Conservation (phyloP, 37 sponge, comb jelly and placozoan genomes). For the Cliona cf. orientalis region DNA sequence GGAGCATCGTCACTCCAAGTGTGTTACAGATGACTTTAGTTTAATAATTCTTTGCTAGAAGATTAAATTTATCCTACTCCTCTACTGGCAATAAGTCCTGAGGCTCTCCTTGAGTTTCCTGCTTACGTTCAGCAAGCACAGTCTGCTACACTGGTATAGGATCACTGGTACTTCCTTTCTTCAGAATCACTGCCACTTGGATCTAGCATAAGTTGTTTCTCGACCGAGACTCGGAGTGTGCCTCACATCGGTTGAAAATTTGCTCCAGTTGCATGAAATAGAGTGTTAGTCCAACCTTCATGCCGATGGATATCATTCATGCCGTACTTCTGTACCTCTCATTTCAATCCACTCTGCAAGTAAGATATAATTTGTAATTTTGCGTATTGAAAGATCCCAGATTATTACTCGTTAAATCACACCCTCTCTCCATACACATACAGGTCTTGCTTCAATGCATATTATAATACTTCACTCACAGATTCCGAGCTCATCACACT, state of each 20-base stretch:
- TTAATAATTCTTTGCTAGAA: too few relatives aligned
- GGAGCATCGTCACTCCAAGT: not conserved
- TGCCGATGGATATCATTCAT: conserved; percentile 27
- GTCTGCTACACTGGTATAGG: not conserved
- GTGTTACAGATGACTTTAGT: not conserved
- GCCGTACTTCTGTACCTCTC: conserved; percentile 30
- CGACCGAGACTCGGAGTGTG: not conserved
- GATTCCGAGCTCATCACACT: conserved; percentile 62
- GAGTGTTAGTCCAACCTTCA: conserved; percentile 24
- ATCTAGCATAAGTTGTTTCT: not conserved
- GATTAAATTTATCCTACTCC: too few relatives aligned
- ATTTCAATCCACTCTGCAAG: conserved; percentile 47
- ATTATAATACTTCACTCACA: conserved; percentile 65
- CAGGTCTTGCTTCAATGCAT: too few relatives aligned
- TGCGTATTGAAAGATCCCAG: too few relatives aligned
- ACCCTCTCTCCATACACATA: too few relatives aligned
- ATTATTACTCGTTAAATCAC: not conserved
- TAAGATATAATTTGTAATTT: too few relatives aligned
- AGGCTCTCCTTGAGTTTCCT: too few relatives aligned
- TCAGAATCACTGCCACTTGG: too few relatives aligned
- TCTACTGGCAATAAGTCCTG: too few relatives aligned
- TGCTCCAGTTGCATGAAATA: conserved; percentile 65
- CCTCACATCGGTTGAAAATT: conserved; percentile 1
- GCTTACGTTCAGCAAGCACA: too few relatives aligned
- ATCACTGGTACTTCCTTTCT: not conserved